Percentiles rank a stretch among this genome's conserved stretches.
phyloP scores from a whole-genome alignment of 1,140 invertebrate genomes.

The Drosophila orosa region DNA sequence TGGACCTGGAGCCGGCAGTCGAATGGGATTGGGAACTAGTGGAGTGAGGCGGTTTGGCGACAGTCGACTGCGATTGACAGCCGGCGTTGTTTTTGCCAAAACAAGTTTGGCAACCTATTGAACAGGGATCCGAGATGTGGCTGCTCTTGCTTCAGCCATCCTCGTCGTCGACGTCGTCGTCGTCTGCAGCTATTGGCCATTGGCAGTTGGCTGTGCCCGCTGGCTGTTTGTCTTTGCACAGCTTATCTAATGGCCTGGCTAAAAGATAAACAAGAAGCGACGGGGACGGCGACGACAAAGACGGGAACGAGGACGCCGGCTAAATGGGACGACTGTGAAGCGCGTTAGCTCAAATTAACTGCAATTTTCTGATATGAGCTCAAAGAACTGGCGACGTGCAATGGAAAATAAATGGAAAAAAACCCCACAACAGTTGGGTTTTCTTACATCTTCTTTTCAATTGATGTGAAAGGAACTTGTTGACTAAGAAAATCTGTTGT shows the following conservation, averaged over 20 bases:
- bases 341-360: slow-evolving; percentile 80
- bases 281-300: slow-evolving; percentile 31
- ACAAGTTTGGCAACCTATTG: slow-evolving; percentile 66
- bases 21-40: slow-evolving; percentile 1
- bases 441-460: slow-evolving; percentile 12
- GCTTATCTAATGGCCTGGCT: slow-evolving; percentile 77
- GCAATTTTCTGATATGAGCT: slow-evolving; percentile 68
- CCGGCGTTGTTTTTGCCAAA: slow-evolving; percentile 60
- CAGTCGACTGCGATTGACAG: slow-evolving; percentile 54
- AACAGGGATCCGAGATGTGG: slow-evolving; percentile 44
- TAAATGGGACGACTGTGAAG: slow-evolving; percentile 59
- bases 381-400: slow-evolving; percentile 20
- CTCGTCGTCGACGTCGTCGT: slow-evolving; percentile 15
- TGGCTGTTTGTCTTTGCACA: slow-evolving; percentile 72
- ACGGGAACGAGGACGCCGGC: slow-evolving; percentile 3
- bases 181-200: slow-evolving; percentile 40
- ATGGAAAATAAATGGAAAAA: slow-evolving; percentile 21
- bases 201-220: slow-evolving; percentile 36
- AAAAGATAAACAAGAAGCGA: slow-evolving; percentile 75
- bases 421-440: not conserved
- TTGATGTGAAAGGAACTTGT: not conserved
- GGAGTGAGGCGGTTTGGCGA: not conserved
- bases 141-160: slow-evolving; percentile 27
- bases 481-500: not conserved
- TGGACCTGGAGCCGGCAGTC: slow-evolving; percentile 1